A percentile compares a stretch with the other conserved stretches of the same genome.
Conservation (phyloP, 1,140 invertebrate species). For the Cecropterus lyciades region DNA sequence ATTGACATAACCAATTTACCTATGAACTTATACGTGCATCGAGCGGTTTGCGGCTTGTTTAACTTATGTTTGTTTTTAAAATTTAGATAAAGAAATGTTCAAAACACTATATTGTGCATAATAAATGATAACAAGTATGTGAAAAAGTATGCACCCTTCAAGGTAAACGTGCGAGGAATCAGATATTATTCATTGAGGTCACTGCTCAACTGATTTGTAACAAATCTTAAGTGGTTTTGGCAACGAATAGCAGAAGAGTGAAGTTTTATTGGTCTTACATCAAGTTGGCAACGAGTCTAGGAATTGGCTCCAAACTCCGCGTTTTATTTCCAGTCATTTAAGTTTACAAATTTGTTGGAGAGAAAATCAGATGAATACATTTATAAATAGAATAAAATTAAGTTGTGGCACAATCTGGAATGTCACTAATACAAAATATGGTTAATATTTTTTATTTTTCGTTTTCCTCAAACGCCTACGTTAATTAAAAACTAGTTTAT, state of each 20-base stretch:
- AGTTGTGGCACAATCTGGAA: background rate
- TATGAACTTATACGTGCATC: conserved; percentile 4
- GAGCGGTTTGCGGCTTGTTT: conserved; percentile 5
- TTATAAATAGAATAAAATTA: background rate
- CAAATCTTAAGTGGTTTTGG: background rate
- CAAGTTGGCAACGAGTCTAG: conserved; percentile 7
- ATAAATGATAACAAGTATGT: no score
- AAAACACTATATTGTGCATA: no score
- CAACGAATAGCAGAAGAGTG: background rate
- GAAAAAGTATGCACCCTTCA: no score
- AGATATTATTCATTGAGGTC: no score
- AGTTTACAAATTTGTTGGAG: background rate
- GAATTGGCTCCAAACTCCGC: background rate
- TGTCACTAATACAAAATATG: background rate
- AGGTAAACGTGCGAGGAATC: no score
- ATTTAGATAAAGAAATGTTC: background rate
- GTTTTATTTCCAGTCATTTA: background rate
- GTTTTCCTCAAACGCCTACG: background rate
- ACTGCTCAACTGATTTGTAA: no score
- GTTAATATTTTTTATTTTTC: background rate
- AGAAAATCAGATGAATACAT: background rate
- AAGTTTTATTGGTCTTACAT: background rate
- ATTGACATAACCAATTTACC: conserved; percentile 13
- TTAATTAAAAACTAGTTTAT: background rate
- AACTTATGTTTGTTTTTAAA: conserved; percentile 3